Evolutionary conservation across 2,797 vertebrate genomes (phyloP), one percentile per base, ranked within the genome.

Genomic region (Macrochelys suwanniensis): DNA sequence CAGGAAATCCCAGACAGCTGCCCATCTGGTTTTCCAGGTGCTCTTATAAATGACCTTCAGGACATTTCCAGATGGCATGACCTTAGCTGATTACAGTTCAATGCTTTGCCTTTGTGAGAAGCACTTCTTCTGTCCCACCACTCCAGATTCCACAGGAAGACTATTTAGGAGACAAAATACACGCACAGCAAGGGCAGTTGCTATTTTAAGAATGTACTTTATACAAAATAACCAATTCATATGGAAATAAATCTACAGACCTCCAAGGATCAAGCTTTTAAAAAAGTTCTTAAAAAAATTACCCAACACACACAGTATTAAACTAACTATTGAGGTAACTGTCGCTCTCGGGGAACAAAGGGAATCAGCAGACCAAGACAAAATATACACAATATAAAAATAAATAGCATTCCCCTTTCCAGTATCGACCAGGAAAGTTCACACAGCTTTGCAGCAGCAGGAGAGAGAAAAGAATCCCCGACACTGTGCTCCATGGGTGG

Each of bases 211-310:
- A 98, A 98, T 1, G 91, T 98, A 98, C 98, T 98, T 98, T 98
- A 98, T 98, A 98, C 98, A 98, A 98, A 98, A 98, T 98, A 98
- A 98, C 98, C 97, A 98, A 98, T 98, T 98, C 98, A 98, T 98
- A 98, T 97, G 98, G 98, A 98, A 98, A 98, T 98, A 98, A 98
- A 98, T 98, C 98, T 98, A 98, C 98, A 98, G 97, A 98, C 97
- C 98, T 98, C 98, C 92, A 92, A 98, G 97, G 97, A 98, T 98
- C 98, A 97, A 97, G 97, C 96, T 98, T 98, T 98, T 98, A 92
- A 97, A 97, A 98, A 98, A 98, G 97, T 97, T 96, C 94, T 98
- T 97, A 97, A 96, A 98, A 98, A 98, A 98, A 98, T 97, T 97
- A 97, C 95, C 95, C 96, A 98, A 98, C 97, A 98, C 97, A 98